Evolutionary conservation across 2,113 vertebrate genomes (phyloP).

Genomic region (Diphyllodes magnificus): DNA sequence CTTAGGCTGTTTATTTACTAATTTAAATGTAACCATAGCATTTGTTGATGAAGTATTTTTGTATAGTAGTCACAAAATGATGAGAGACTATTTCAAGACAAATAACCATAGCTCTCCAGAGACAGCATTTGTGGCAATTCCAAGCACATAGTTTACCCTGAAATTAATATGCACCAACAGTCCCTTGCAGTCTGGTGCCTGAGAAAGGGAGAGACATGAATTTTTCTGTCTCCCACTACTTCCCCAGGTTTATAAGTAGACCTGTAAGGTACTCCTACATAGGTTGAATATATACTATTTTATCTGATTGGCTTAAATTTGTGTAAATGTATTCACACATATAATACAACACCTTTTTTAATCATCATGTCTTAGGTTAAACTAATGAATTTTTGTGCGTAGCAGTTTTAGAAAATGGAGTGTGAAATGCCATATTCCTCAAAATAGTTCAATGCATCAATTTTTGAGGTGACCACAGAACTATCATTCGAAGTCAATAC

Average conservation of each 20-base stretch:
- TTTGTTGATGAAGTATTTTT: conserved; percentile 14
- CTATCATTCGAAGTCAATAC: not conserved
- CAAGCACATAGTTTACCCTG: conserved; percentile 5
- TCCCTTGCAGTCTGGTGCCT: conserved; percentile 27
- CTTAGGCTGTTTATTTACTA: conserved; percentile 15
- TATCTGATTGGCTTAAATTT: not conserved
- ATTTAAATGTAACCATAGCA: conserved; percentile 32
- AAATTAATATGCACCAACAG: conserved; percentile 54
- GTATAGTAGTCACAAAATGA: conserved; percentile 15
- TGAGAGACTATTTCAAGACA: conserved; percentile 1
- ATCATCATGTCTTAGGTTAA: not conserved
- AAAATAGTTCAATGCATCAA: not conserved
- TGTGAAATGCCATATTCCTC: not conserved
- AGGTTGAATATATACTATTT: not conserved
- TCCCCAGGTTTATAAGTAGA: not conserved
- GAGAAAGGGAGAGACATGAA: not conserved
- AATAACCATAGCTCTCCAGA: conserved; percentile 13
- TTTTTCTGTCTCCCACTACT: not conserved
- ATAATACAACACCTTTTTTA: not conserved
- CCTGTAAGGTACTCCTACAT: not conserved
- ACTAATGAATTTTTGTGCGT: not conserved
- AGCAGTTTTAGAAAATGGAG: not conserved
- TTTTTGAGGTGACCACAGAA: not conserved
- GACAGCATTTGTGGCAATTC: conserved; percentile 40
- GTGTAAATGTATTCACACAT: not conserved